phyloP scores from a whole-genome alignment of 2,888 invertebrate species.

The Himalopsyche kuldschensis region DNA sequence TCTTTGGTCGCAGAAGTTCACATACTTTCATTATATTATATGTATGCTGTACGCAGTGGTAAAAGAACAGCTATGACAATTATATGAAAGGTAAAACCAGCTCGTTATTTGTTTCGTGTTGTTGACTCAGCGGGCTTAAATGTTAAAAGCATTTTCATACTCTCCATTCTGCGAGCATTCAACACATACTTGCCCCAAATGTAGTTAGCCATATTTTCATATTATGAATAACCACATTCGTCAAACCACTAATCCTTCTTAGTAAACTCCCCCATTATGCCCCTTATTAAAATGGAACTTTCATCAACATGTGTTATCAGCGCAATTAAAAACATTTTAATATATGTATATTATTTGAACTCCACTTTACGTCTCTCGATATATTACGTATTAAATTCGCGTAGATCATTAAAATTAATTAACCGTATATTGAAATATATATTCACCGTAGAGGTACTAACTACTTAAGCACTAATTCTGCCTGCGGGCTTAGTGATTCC shows the following conservation, averaged over 20 bases:
- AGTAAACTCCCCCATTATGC: not conserved
- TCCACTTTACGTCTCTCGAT: not conserved
- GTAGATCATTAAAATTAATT: not conserved
- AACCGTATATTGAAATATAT: not conserved
- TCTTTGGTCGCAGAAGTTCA: too few species aligned
- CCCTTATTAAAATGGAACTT: not conserved
- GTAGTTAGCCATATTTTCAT: not conserved
- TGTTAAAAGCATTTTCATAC: not conserved
- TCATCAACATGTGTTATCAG: not conserved
- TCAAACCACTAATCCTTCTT: not conserved
- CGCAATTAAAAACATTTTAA: not conserved
- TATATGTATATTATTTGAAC: not conserved
- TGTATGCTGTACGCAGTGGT: too few species aligned
- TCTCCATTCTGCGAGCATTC: not conserved
- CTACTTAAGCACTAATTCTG: too few species aligned
- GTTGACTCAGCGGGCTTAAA: not conserved
- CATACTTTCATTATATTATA: too few species aligned
- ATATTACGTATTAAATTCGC: not conserved
- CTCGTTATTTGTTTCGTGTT: not conserved
- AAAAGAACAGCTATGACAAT: not conserved
- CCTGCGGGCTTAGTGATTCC: too few species aligned
- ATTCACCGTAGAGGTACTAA: too few species aligned
- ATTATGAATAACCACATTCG: not conserved
- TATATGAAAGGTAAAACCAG: not conserved
- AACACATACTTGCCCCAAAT: not conserved